A percentile compares a stretch with the other conserved stretches of the same genome.
Evolutionary conservation across 2,113 vertebrate genomes (phyloP).

Genomic region (Orthonyx spaldingii): DNA sequence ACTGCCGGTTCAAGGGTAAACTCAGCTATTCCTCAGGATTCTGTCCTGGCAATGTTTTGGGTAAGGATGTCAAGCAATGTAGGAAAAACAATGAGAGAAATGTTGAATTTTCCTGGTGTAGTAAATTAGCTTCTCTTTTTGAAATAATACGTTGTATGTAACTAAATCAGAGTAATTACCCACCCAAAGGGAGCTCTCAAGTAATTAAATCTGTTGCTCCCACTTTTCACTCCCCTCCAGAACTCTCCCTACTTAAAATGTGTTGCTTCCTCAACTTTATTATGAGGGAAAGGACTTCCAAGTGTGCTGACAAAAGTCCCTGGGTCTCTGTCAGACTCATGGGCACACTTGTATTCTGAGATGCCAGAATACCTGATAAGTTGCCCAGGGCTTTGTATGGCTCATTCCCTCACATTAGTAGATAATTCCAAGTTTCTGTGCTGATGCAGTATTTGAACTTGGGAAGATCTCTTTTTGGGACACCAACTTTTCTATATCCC

Average conservation of each 20-base stretch:
- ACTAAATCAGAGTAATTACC: neutral
- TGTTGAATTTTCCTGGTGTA: neutral
- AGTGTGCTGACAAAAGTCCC: neutral
- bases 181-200: neutral
- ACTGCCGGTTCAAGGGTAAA: neutral
- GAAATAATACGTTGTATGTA: neutral
- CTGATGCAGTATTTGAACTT: neutral
- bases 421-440: neutral
- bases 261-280: neutral
- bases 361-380: too few relatives aligned
- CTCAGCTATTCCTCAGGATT: accelerated
- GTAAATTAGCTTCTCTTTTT: neutral
- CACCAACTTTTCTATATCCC: neutral
- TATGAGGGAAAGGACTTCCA: neutral
- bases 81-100: neutral
- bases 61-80: neutral
- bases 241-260: neutral
- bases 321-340: neutral
- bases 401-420: neutral
- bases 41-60: neutral
- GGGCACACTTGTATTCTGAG: neutral
- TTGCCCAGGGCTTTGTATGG: neutral
- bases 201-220: neutral
- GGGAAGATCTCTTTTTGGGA: neutral
- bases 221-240: neutral